Percentiles rank a stretch among this genome's conserved stretches.
phyloP scores from a whole-genome alignment of 2,113 vertebrate genomes.

The Bubo scandiacus region DNA sequence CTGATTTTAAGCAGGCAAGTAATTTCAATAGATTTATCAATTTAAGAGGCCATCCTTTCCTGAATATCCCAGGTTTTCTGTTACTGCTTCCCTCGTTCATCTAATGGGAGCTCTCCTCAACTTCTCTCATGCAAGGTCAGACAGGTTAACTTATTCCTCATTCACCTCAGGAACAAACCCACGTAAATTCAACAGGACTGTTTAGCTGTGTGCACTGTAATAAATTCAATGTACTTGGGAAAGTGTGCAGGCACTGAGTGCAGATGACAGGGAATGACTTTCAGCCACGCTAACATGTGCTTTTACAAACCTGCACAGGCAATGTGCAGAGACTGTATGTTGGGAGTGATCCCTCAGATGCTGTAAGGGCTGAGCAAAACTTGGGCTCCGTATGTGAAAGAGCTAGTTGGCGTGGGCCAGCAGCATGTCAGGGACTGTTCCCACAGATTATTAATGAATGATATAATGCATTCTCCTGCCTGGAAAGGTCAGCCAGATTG shows the following conservation, averaged over 20 bases:
- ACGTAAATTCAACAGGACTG: background rate
- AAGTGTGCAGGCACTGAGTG: background rate
- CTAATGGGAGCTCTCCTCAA: background rate
- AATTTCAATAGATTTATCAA: background rate
- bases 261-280: background rate
- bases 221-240: background rate
- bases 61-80: background rate
- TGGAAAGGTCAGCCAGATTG: background rate
- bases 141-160: background rate
- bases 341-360: background rate
- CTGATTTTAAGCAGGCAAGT: background rate
- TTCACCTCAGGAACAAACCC: background rate
- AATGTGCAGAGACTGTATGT: rapidly evolving
- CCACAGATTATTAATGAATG: background rate
- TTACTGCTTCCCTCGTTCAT: background rate
- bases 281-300: background rate
- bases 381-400: background rate
- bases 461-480: background rate
- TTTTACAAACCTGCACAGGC: background rate
- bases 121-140: background rate
- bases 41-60: background rate
- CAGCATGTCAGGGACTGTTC: background rate
- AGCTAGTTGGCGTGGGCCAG: background rate
- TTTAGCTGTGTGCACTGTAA: background rate
- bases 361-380: background rate